Evolutionary conservation across 1,140 invertebrate species (phyloP), one percentile per base, ranked within the genome.

Genomic region (Hermetia illucens): DNA sequence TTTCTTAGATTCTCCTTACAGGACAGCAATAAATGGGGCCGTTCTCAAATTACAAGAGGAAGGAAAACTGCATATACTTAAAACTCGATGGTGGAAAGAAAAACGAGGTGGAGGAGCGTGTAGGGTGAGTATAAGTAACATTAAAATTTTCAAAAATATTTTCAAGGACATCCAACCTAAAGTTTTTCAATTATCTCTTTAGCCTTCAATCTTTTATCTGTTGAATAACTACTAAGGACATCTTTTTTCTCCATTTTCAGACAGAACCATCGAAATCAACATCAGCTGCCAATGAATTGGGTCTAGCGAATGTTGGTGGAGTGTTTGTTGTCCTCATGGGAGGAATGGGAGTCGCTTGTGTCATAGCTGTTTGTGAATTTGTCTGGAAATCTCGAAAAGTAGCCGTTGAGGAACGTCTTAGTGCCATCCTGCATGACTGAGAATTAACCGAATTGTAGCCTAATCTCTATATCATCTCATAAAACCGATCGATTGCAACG

Each of bases 71-170:
- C 83, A 92, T 53, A 79, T 86, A 51, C 67, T 95, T 45, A 94
- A 94, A 69, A 88, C 86, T 13, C 81, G 85, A 59, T 96, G 90
- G 91, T 94, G 90, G 90, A 91, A 91, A 61, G 82, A 89, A 59
- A 85, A 84, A 65, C 71, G 82, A 20, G 84, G 83, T 5, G 84
- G 83, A 10, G 81, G 82, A 39, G 73, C 77, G 24, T 89, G 85
- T 58, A 70, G 78, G 51, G 83, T 86, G 66, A 72, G 70, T 47
- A 34, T 22, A 37, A 34, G 6, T 22, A 21, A 39, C 24, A 27
- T 27, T 9, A 27, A 27, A 27, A 27, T 27, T 9, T 27, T 27
- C 24, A 9, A 8, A 27, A 27, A 27, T 27, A 30, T 42, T 21
- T 40, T 20, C 19, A 31, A 19, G 16, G 5, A 24, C 20, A 39